Base-by-base conservation (phyloP, 2,888 invertebrate genomes). In the Papilio elwesi region DNA sequence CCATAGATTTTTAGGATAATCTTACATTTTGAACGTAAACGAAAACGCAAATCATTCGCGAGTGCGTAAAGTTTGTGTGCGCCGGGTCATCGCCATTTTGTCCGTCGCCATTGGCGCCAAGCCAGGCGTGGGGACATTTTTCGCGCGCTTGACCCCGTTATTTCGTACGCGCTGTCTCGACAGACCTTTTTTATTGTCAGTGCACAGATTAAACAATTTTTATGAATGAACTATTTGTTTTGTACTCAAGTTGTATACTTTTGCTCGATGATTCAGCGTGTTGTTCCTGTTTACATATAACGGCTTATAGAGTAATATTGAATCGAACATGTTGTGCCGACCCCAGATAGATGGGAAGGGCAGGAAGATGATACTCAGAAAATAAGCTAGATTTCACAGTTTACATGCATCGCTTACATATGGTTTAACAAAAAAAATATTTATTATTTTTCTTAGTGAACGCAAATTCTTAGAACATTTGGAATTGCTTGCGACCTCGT, bases 101-200 rank as follows among this genome's bases (percentile, higher is more conserved):
- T 81, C 80, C 82, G 83, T 81, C 78, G 78, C 78, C 75, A 75
- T 67, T 89, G 91, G 91, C 87, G 72, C n/a, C 26, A n/a, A 75
- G 87, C 90, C 91, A 90, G 52, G 74, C 75, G 78, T 76, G 82
- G 80, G 80, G 88, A 87, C 90, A 90, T 87, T 87, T 87, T 90
- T 90, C 83, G 86, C 90, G 84, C 74, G 81, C 78, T 77, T 89
- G 90, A 88, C 91, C 90, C 79, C 77, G 81, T 78, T 80, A 70
- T 88, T 83, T 82, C 80, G 73, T 79, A 87, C 90, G 87, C 86
- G 88, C 89, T 77, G 91, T 91, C 91, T 91, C 84, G 79, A 9
- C 69, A 55, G 64, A 70, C 71, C 65, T 59, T 74, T 70, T 74
- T 74, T 71, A 48, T 72, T 52, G 36, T 59, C 68, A 49, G 53